Conservation (phyloP, 2,888 invertebrate species). For the Meliscaeva auricollis region DNA sequence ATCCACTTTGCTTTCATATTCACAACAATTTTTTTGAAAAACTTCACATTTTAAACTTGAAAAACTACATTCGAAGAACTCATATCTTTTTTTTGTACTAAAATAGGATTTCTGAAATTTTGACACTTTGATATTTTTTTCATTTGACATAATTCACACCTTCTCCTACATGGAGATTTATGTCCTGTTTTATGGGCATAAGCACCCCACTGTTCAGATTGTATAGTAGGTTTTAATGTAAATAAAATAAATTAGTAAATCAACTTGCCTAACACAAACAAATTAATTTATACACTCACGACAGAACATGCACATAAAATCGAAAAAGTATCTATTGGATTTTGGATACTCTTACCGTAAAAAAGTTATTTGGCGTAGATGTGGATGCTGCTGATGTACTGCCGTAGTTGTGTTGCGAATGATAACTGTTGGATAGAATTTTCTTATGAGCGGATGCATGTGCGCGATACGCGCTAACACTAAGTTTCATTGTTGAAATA, state of each 20-base stretch:
- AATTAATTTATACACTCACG: slow-evolving; percentile 63
- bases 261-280: slow-evolving; percentile 41
- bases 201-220: slow-evolving; percentile 4
- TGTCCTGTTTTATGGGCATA: neutral
- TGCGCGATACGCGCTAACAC: slow-evolving; percentile 94
- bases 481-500: slow-evolving; percentile 89
- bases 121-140: too few relatives aligned
- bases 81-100: too few relatives aligned
- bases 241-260: slow-evolving; percentile 67
- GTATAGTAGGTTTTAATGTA: slow-evolving; percentile 20
- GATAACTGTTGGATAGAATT: slow-evolving; percentile 91
- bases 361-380: slow-evolving; percentile 84
- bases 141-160: too few relatives aligned
- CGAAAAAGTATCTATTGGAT: slow-evolving; percentile 22
- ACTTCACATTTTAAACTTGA: too few relatives aligned
- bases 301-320: slow-evolving; percentile 49
- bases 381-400: slow-evolving; percentile 89
- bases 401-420: slow-evolving; percentile 91
- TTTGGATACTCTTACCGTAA: slow-evolving; percentile 66
- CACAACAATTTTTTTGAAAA: too few relatives aligned
- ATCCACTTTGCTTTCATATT: too few relatives aligned
- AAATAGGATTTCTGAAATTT: too few relatives aligned
- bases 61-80: too few relatives aligned
- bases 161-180: neutral
- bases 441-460: slow-evolving; percentile 95